Evolutionary conservation across 2,888 invertebrate genomes (phyloP).

Genomic region (Branchellion lobata): DNA sequence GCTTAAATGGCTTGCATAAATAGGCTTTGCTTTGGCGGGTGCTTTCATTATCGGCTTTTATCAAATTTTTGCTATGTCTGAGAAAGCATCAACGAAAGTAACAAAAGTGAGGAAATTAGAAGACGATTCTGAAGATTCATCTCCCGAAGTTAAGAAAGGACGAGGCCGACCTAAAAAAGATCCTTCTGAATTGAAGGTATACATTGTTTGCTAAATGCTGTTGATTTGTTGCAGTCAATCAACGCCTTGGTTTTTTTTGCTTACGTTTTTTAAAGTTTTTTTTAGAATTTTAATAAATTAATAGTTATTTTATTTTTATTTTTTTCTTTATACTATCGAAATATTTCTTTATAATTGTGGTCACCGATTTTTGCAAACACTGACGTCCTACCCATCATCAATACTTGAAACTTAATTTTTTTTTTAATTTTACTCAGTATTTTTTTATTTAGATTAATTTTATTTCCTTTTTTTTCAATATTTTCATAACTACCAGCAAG

Average conservation of each 20-base stretch:
- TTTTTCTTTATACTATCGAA: no score
- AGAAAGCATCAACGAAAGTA: conserved; percentile 33
- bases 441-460: conserved; percentile 5
- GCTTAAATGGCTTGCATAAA: conserved; percentile 21
- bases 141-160: conserved; percentile 42
- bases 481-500: neutral
- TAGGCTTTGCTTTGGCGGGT: conserved; percentile 12
- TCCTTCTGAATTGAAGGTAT: conserved; percentile 21
- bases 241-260: no score
- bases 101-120: conserved; percentile 28
- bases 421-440: neutral
- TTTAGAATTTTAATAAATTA: no score
- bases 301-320: no score
- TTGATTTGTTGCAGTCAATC: no score
- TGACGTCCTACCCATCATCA: no score
- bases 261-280: no score
- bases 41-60: no score
- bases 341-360: no score
- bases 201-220: neutral
- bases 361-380: no score
- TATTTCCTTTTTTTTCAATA: neutral
- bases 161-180: conserved; percentile 41
- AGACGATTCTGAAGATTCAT: conserved; percentile 39
- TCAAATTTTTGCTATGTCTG: no score
- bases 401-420: neutral